Conservation (phyloP, 1,140 invertebrate genomes). For the Pantala flavescens region DNA sequence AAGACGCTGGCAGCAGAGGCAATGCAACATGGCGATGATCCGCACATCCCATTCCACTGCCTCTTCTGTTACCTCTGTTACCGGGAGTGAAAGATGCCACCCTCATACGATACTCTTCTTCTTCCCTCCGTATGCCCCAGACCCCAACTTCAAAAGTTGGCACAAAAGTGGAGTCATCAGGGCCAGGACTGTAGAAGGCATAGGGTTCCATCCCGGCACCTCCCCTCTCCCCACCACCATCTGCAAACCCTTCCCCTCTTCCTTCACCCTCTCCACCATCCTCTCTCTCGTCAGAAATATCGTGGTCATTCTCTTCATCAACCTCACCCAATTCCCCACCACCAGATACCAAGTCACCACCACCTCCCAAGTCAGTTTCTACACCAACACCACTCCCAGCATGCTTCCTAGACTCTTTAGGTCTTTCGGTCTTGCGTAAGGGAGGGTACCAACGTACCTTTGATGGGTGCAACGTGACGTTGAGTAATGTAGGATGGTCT, state of each 20-base stretch:
- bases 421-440: too few relatives aligned
- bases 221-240: constrained; percentile 14
- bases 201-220: constrained; percentile 12
- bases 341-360: not conserved
- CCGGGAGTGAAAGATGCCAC: not conserved
- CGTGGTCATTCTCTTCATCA: not conserved
- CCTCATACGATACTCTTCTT: not conserved
- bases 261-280: constrained; percentile 14
- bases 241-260: too few relatives aligned
- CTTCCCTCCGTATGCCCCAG: not conserved
- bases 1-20: not conserved
- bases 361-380: not conserved
- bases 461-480: constrained; percentile 67
- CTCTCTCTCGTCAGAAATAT: constrained; percentile 3
- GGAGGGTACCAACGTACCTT: constrained; percentile 48
- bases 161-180: constrained; percentile 4
- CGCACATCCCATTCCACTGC: not conserved
- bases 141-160: not conserved
- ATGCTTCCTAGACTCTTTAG: not conserved
- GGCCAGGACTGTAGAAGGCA: constrained; percentile 15
- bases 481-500: constrained; percentile 69
- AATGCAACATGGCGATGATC: not conserved
- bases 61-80: not conserved
- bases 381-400: not conserved
- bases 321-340: not conserved